A percentile compares a stretch with the other conserved stretches of the same genome.
Evolutionary conservation across 2,113 vertebrate species (phyloP).

Genomic region (Equus quagga): DNA sequence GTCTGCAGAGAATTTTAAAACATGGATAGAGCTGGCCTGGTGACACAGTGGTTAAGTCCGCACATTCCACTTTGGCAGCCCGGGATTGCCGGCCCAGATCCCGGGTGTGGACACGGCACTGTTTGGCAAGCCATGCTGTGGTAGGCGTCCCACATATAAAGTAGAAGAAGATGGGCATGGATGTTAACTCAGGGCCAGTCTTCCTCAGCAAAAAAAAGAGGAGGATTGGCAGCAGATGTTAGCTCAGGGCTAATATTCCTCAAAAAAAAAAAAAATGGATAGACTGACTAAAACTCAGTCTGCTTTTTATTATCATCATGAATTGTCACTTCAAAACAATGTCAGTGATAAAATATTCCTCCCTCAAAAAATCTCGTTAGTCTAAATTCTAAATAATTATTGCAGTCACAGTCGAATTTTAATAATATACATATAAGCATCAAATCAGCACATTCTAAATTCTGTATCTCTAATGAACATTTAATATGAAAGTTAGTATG

Average conservation of each 20-base stretch:
- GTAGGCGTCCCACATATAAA: too few relatives aligned
- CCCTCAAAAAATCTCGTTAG: neutral
- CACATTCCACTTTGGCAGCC: too few relatives aligned
- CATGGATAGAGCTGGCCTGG: neutral
- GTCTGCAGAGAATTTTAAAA: neutral
- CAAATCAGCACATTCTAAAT: neutral
- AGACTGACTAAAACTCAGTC: neutral
- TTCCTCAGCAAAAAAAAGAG: too few relatives aligned
- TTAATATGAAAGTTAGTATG: neutral
- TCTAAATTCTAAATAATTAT: neutral
- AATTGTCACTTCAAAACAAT: neutral
- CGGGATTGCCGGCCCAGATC: too few relatives aligned
- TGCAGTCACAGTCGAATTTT: neutral
- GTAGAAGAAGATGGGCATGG: too few relatives aligned
- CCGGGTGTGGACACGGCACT: too few relatives aligned
- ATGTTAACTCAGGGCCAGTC: too few relatives aligned
- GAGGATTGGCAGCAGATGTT: too few relatives aligned
- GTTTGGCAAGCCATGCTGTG: too few relatives aligned
- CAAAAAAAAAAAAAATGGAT: neutral
- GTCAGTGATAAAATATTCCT: neutral
- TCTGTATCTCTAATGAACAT: neutral
- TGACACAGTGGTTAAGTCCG: too few relatives aligned
- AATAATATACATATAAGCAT: neutral
- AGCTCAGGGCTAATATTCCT: too few relatives aligned
- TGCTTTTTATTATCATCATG: neutral